These are phyloP conservation scores for Helicoverpa assulta DNA, from an alignment of 2,888 invertebrate species.

Conservation along the genomic window DNA sequence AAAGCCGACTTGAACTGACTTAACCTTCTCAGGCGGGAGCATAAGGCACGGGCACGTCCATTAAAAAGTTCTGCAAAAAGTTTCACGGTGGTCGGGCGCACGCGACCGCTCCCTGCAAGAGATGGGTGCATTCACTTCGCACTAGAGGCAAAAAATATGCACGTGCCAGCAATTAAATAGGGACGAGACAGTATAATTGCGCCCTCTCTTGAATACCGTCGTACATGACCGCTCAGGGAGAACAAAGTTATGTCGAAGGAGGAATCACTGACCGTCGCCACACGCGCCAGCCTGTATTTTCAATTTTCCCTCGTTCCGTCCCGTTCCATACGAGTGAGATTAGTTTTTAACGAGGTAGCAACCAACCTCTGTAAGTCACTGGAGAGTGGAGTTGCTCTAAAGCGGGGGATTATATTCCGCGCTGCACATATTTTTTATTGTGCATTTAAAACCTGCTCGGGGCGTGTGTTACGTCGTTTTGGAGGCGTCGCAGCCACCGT, in stretches of 20 bases:
- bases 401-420: slow-evolving; percentile 63
- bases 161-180: slow-evolving; percentile 87
- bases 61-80: slow-evolving; percentile 79
- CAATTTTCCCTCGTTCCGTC: slow-evolving; percentile 67
- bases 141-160: slow-evolving; percentile 80
- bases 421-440: slow-evolving; percentile 75
- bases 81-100: slow-evolving; percentile 74
- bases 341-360: slow-evolving; percentile 74
- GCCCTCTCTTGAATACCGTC: slow-evolving; percentile 71
- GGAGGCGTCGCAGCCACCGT: slow-evolving; percentile 50
- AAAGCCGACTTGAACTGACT: slow-evolving; percentile 78
- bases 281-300: slow-evolving; percentile 77
- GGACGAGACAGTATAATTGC: slow-evolving; percentile 76
- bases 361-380: slow-evolving; percentile 66
- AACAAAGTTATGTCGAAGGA: slow-evolving; percentile 73
- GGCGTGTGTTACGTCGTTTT: slow-evolving; percentile 72
- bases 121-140: slow-evolving; percentile 80
- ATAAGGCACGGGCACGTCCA: slow-evolving; percentile 79
- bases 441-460: slow-evolving; percentile 74
- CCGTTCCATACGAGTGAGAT: slow-evolving; percentile 79
- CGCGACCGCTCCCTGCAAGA: slow-evolving; percentile 75
- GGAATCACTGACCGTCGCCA: slow-evolving; percentile 81
- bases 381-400: slow-evolving; percentile 63
- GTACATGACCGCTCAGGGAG: slow-evolving; percentile 80
- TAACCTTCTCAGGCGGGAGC: slow-evolving; percentile 80